These are phyloP conservation scores for Ceryle rudis DNA, from an alignment of 2,797 vertebrate genomes.

Conservation along the genomic window DNA sequence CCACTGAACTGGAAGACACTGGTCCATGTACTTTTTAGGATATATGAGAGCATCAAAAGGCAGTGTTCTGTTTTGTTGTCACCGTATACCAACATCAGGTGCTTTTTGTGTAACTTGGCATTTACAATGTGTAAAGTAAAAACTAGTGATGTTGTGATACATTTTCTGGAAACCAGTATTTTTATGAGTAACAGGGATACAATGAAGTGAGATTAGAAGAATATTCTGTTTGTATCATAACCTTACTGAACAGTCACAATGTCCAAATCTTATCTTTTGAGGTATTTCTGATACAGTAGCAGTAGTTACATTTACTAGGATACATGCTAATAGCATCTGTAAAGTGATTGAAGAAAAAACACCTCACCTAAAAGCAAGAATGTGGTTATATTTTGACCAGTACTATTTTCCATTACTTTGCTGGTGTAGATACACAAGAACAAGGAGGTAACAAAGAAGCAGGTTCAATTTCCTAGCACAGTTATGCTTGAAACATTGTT, in stretches of 20 bases:
- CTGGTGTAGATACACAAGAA: not conserved
- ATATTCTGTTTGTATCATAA: not conserved
- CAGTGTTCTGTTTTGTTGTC: not conserved
- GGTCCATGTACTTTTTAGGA: not conserved
- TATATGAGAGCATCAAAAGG: not conserved
- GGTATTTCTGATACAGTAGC: not conserved
- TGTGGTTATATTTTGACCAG: accelerated
- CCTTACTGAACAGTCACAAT: not conserved
- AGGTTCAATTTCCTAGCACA: not conserved
- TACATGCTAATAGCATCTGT: not conserved
- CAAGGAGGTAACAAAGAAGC: not conserved
- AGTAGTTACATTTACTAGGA: not conserved
- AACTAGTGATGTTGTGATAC: not conserved
- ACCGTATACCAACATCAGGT: not conserved
- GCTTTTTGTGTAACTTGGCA: not conserved
- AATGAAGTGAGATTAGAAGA: not conserved
- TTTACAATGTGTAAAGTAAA: not conserved
- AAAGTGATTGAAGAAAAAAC: not conserved
- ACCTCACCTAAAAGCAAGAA: not conserved
- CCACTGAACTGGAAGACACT: not conserved
- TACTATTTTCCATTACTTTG: not conserved
- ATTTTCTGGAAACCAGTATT: not conserved
- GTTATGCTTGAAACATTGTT: not conserved
- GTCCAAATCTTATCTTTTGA: not conserved
- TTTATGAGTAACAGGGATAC: not conserved